These are phyloP conservation scores for Drosophila rhopaloa DNA, from an alignment of 1,140 invertebrate species.

Conservation along the genomic window DNA sequence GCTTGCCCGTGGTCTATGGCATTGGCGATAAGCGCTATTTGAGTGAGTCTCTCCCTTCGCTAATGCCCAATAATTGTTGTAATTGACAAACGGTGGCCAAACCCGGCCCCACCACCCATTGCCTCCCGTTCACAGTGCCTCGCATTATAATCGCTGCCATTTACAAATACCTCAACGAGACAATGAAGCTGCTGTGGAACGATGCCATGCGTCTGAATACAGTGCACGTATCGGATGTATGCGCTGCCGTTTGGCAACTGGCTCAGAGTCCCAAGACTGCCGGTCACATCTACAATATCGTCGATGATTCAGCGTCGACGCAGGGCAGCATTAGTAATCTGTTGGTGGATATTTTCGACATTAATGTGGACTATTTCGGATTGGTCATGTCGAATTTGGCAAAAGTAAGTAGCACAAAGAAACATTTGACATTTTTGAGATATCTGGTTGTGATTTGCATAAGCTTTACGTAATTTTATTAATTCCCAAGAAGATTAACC, in stretches of 20 bases:
- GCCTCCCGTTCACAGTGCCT: slow-evolving; percentile 88
- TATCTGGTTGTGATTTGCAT: background rate
- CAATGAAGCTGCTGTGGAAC: slow-evolving; percentile 96
- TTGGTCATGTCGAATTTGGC: slow-evolving; percentile 91
- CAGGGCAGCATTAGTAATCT: slow-evolving; percentile 92
- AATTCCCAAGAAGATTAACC: background rate
- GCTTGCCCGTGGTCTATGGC: slow-evolving; percentile 95
- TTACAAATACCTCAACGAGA: slow-evolving; percentile 94
- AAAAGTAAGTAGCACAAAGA: slow-evolving; percentile 84
- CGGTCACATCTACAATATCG: slow-evolving; percentile 91
- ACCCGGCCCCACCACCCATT: slow-evolving; percentile 19
- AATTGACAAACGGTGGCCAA: slow-evolving; percentile 35
- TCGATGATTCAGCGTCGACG: slow-evolving; percentile 92
- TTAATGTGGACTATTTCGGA: slow-evolving; percentile 94
- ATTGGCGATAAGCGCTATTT: slow-evolving; percentile 92
- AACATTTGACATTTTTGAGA: too few relatives aligned
- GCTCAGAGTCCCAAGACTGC: slow-evolving; percentile 83
- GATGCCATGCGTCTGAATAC: slow-evolving; percentile 94
- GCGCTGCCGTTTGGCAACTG: slow-evolving; percentile 90
- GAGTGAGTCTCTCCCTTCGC: slow-evolving; percentile 86
- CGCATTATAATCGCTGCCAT: slow-evolving; percentile 93
- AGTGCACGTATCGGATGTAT: slow-evolving; percentile 93
- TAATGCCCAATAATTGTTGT: slow-evolving; percentile 35
- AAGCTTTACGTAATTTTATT: background rate
- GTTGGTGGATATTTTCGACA: slow-evolving; percentile 92